Conservation (phyloP, 2,888 invertebrate species). For the Agrochola litura region DNA sequence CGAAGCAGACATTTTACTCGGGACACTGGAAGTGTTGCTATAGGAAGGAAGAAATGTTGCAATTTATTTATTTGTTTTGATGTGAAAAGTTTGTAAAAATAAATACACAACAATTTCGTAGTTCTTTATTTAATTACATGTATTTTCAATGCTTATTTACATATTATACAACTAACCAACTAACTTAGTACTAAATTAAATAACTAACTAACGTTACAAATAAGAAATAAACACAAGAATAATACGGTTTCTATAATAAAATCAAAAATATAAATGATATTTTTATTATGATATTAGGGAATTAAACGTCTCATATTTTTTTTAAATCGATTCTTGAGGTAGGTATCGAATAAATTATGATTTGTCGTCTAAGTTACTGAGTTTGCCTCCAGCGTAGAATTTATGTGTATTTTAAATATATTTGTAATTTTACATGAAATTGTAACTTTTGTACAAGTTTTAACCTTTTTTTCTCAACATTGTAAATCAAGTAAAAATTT, state of each 20-base stretch:
- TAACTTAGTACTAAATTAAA: neutral
- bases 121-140: too few species aligned
- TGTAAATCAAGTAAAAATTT: conserved; percentile 53
- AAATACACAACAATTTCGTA: neutral
- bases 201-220: too few species aligned
- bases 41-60: conserved; percentile 1
- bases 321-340: neutral
- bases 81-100: neutral
- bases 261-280: neutral
- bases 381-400: neutral
- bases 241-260: too few species aligned
- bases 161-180: neutral
- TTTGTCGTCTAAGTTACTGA: neutral
- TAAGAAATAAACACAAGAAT: too few species aligned
- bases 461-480: conserved; percentile 15
- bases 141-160: neutral
- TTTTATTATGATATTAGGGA: neutral
- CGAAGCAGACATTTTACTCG: conserved; percentile 88
- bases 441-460: neutral
- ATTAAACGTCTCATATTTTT: neutral
- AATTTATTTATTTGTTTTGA: neutral
- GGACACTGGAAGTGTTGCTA: conserved; percentile 75
- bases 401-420: neutral
- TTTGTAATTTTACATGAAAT: neutral
- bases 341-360: neutral